Evolutionary conservation across 1,140 invertebrate species (phyloP), one percentile per base, ranked within the genome.

Genomic region (Cylas formicarius): DNA sequence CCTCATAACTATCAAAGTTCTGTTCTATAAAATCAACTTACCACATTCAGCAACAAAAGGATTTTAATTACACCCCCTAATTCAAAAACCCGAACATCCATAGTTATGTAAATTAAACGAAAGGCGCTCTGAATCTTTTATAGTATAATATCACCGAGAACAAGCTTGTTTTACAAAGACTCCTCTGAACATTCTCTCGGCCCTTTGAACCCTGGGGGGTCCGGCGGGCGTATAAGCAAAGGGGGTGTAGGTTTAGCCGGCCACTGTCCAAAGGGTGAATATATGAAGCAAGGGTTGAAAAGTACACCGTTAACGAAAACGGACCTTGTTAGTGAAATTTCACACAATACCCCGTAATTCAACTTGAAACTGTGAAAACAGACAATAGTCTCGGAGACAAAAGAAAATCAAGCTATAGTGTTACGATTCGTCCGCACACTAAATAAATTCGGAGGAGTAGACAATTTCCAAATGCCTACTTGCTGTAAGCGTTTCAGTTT

Each of bases 211-310:
- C 23, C n/a, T n/a, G n/a, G 24, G 28, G 32, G 32, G 34, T 7
- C 11, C 13, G 43, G 35, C 24, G 33, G 17, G 44, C 26, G 35
- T 26, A 17, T 33, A 36, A 45, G 19, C 39, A 55, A 48, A 48
- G 50, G 52, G 39, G 51, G n/a, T n/a, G n/a, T n/a, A n/a, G 53
- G 47, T 52, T 52, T 53, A 53, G 50, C 48, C 50, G 56, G 54
- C 51, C 56, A 56, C 54, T 58, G 56, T 58, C 56, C 56, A 55
- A 53, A 43, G 52, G 53, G 53, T 54, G 56, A 58, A 56, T 58
- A 56, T 56, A 58, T 58, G 52, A 54, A 54, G 51, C 50, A 58
- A 58, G 56, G 56, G 54, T 56, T 52, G 42, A 55, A 53, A 58
- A 54, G 44, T 53, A 49, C 33, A 45, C 48, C 45, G 48, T 50